Base-by-base conservation (phyloP, 1,140 invertebrate genomes). In the Argopecten irradians region DNA sequence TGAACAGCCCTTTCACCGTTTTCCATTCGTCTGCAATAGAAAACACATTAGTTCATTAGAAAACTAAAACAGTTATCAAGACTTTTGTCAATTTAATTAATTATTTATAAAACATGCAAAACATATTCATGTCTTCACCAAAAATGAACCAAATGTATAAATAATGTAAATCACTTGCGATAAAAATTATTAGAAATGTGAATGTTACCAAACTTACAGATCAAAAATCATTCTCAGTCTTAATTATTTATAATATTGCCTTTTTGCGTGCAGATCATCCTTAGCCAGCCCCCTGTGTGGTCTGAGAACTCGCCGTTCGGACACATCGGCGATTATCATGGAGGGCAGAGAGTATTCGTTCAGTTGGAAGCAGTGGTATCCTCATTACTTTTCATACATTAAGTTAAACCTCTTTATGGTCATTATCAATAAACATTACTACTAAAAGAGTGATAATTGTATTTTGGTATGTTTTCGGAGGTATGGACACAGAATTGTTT, bases 211-310 rank as follows among this genome's bases (percentile, higher is more conserved):
- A n/a, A n/a, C n/a, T n/a, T n/a, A n/a, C n/a, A n/a, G n/a, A n/a
- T n/a, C n/a, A n/a, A n/a, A n/a, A n/a, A n/a, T 55, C n/a, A 14
- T 55, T 55, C 46, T 55, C n/a, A 14, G 14, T 55, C 46, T 55
- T 55, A 14, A n/a, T 14, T 55, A 28, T 28, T 8, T 34, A 34
- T n/a, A n/a, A 13, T 36, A 9, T 36, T 16, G 5, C 46, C 82
- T 71, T 55, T 71, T 55, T 35, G 1, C 33, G 0, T 34, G 36
- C 33, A 91, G 91, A 33, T 91, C 33, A 90, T 91, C 0, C 43
- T 87, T 22, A 91, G 91, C 34, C 86, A 90, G 28, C 91, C 91
- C 5, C 91, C 91, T 2, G 41, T 91, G 33, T 91, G 91, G 91
- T 83, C 90, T 83, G 87, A 86, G 22, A 35, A 89, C 19, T 84